Percentiles rank a stretch among this genome's conserved stretches.
Conservation (phyloP, 2,888 invertebrate species). For the Dynastes tityus region DNA sequence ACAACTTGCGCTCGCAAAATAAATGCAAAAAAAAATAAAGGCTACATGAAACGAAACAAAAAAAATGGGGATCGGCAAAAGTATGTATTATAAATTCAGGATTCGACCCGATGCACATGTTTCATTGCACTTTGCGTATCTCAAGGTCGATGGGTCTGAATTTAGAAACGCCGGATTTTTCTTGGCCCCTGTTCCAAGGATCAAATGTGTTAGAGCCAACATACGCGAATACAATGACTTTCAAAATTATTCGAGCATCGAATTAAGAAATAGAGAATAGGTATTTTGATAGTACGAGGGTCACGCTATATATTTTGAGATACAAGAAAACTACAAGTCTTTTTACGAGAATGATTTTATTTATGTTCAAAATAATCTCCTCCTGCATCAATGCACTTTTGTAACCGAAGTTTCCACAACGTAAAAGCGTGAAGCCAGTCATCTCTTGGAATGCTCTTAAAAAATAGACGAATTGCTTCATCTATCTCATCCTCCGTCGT, state of each 20-base stretch:
- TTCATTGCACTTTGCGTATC: constrained; percentile 67
- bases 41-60: constrained; percentile 30
- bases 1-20: constrained; percentile 19
- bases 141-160: constrained; percentile 65
- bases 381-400: no score
- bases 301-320: no score
- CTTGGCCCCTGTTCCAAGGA: constrained; percentile 67
- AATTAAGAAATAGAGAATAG: background rate
- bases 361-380: no score
- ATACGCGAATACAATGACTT: constrained; percentile 39
- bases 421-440: no score
- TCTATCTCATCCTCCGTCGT: no score
- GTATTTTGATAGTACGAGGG: background rate
- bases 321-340: no score
- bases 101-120: constrained; percentile 61
- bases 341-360: no score
- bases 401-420: no score
- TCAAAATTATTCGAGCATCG: constrained; percentile 12
- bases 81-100: constrained; percentile 47
- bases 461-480: no score
- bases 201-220: constrained; percentile 52
- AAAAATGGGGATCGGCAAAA: constrained; percentile 26
- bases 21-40: constrained; percentile 34
- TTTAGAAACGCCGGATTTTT: constrained; percentile 64
- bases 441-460: no score